Evolutionary conservation across 2,888 invertebrate genomes (phyloP), one percentile per base, ranked within the genome.

Genomic region (Volucella inflata): DNA sequence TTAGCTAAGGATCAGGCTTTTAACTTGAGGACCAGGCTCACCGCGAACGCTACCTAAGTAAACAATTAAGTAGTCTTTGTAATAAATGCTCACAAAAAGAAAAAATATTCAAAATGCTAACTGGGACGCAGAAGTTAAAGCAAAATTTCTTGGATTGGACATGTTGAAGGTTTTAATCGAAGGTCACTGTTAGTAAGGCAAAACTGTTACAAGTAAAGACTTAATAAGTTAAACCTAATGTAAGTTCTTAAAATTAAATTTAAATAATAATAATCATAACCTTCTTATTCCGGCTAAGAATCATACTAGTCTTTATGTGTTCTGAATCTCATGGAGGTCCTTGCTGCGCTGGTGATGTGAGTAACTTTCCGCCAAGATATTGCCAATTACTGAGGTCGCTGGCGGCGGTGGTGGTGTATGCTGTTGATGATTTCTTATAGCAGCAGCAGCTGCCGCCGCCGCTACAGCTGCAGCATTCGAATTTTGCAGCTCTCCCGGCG

Each of bases 401-500:
- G 81, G 81, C 50, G 81, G 81, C 40, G 87, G 81, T 8, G 81
- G 87, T 10, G 72, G 67, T 11, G 81, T 68, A 16, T 64, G 81
- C 16, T 85, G 85, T 48, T 77, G 80, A 36, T 64, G 80, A 12
- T 68, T 77, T 1, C n/a, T 77, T 17, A 87, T 64, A 36, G 92
- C 87, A 2, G 89, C 89, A 21, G 89, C 89, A 0, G 87, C 87
- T 0, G 87, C 87, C 6, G 88, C 87, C 6, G 87, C 88, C 8
- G 88, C 87, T 1, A 87, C 88, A 9, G 87, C 88, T 17, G 87
- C 87, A 21, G 88, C 87, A 70, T 87, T 87, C 48, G 88, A 75
- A 14, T 88, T 85, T 50, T 89, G 89, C 62, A 93, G 93, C 76
- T 95, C 92, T 84, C 95, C 95, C 0, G 96, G 97, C 0, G 97